phyloP scores from a whole-genome alignment of 2,113 vertebrate genomes.

The Sinosuthora webbiana region DNA sequence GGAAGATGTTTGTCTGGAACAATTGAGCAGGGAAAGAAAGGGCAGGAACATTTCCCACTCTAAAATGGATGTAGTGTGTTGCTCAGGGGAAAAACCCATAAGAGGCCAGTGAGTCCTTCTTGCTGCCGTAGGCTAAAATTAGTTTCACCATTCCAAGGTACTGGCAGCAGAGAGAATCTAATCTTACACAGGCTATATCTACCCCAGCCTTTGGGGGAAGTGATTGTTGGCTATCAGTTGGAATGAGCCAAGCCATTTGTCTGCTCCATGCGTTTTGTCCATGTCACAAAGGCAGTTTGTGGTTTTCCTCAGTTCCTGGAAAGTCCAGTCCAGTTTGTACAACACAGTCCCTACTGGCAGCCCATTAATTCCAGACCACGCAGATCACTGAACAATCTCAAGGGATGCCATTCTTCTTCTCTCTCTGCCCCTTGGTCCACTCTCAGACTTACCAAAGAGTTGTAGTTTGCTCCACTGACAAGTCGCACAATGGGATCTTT shows the following conservation, averaged over 20 bases:
- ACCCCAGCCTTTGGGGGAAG: background rate
- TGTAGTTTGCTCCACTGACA: background rate
- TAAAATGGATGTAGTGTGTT: background rate
- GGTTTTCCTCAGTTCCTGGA: background rate
- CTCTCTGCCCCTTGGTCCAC: background rate
- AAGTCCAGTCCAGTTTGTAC: constrained; percentile 32
- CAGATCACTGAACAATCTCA: rapidly evolving
- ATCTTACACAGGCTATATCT: background rate
- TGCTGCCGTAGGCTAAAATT: background rate
- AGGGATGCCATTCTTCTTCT: background rate
- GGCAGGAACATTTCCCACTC: background rate
- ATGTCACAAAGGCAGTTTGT: background rate
- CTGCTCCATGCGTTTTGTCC: background rate
- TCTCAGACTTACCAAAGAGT: background rate
- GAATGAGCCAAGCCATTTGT: background rate
- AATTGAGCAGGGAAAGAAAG: background rate
- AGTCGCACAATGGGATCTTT: background rate
- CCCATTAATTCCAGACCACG: background rate
- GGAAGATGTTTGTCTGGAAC: background rate
- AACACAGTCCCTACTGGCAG: background rate
- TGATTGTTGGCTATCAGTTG: background rate
- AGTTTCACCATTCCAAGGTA: background rate
- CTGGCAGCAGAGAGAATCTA: background rate
- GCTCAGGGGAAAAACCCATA: background rate
- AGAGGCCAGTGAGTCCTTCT: background rate